These are phyloP conservation scores for Ariopsis seemanni DNA, from an alignment of 2,113 vertebrate genomes.

Conservation along the genomic window DNA sequence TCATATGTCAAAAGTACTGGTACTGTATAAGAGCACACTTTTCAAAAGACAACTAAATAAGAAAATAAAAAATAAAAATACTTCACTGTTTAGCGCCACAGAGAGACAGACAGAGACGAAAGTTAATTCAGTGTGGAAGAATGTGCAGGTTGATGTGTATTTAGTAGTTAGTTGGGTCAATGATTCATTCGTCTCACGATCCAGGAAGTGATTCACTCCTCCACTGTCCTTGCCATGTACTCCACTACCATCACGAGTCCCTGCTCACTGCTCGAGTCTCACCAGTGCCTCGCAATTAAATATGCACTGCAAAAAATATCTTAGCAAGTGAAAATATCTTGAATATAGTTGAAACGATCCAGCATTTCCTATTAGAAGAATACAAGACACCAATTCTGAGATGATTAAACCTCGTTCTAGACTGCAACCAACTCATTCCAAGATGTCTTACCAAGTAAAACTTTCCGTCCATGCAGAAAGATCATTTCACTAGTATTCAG, in stretches of 20 bases:
- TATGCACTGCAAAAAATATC: neutral
- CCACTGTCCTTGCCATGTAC: neutral
- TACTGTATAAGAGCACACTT: neutral
- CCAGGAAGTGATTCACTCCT: constrained; percentile 61
- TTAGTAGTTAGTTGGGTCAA: constrained; percentile 52
- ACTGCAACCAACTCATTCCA: too few species aligned
- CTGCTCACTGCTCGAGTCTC: neutral
- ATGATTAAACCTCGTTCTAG: too few species aligned
- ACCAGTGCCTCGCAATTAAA: neutral
- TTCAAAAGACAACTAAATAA: neutral
- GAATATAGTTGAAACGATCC: too few species aligned
- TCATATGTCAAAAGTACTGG: neutral
- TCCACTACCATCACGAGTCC: neutral
- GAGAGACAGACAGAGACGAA: constrained; percentile 18
- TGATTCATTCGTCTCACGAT: constrained; percentile 65
- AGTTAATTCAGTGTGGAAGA: neutral
- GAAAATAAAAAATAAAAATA: neutral
- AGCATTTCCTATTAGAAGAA: too few species aligned
- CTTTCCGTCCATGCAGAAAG: too few species aligned
- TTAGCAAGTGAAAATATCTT: too few species aligned
- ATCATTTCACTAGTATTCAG: too few species aligned
- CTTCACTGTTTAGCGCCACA: neutral
- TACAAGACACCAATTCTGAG: too few species aligned
- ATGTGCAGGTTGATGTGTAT: neutral
- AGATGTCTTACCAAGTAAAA: too few species aligned